Conservation (phyloP, 1,140 invertebrate species). For the Triops longicaudatus region DNA sequence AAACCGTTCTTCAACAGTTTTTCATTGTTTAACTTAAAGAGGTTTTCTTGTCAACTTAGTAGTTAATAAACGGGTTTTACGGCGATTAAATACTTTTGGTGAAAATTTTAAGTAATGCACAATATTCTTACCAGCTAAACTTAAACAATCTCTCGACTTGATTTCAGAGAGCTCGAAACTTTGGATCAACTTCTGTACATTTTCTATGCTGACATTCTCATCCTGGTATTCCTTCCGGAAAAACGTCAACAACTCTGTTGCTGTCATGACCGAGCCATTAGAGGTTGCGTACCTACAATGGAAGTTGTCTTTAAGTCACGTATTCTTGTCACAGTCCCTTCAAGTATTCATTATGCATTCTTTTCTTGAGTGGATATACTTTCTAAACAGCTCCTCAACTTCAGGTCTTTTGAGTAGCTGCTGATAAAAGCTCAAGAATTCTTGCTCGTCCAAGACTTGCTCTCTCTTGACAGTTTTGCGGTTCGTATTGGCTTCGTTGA, state of each 20-base stretch:
- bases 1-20: too few species aligned
- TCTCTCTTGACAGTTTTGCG: slow-evolving; percentile 39
- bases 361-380: slow-evolving; percentile 42
- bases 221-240: slow-evolving; percentile 36
- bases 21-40: too few species aligned
- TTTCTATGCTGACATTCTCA: slow-evolving; percentile 32
- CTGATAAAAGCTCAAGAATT: slow-evolving; percentile 50
- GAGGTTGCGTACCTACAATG: slow-evolving; percentile 31
- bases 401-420: slow-evolving; percentile 44
- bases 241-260: slow-evolving; percentile 33
- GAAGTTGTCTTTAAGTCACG: background rate
- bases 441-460: slow-evolving; percentile 45
- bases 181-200: slow-evolving; percentile 38
- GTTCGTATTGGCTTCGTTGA: slow-evolving; percentile 45
- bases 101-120: background rate
- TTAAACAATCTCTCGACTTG: background rate
- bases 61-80: too few species aligned
- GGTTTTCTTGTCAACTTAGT: too few species aligned
- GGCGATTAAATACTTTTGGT: background rate
- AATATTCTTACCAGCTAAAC: background rate
- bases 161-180: slow-evolving; percentile 38
- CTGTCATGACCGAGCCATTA: slow-evolving; percentile 27
- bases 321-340: background rate
- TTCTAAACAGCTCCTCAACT: slow-evolving; percentile 45
- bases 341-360: slow-evolving; percentile 11